These are phyloP conservation scores for Hyperoodon ampullatus DNA, from an alignment of 2,113 vertebrate genomes.

Conservation along the genomic window DNA sequence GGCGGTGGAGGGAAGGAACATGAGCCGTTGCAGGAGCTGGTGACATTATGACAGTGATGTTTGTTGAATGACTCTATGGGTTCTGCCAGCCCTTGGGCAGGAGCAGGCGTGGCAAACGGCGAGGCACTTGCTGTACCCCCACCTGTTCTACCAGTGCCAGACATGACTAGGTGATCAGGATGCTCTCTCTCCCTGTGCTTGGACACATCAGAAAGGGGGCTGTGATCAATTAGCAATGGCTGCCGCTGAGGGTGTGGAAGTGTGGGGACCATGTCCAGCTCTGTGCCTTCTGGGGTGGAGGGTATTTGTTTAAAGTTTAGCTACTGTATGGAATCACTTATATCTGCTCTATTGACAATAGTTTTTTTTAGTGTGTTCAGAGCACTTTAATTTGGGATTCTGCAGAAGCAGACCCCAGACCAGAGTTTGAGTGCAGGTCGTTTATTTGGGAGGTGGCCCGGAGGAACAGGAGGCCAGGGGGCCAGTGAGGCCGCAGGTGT, in stretches of 20 bases:
- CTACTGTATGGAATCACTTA: too few species aligned
- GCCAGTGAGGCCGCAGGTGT: neutral
- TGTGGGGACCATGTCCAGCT: rapidly evolving
- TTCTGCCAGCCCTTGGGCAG: neutral
- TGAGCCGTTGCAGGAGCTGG: neutral
- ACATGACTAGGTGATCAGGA: neutral
- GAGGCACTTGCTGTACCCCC: rapidly evolving
- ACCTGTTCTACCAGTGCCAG: neutral
- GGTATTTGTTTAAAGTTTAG: rapidly evolving
- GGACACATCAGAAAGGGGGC: neutral
- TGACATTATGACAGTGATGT: neutral
- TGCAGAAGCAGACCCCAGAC: neutral
- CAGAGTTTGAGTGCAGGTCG: too few species aligned
- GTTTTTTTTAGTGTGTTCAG: neutral
- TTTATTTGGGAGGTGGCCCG: neutral
- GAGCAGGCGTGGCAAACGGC: neutral
- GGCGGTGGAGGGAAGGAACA: neutral
- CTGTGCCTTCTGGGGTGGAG: neutral
- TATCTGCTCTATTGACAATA: neutral
- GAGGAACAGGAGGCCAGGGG: neutral
- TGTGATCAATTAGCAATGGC: rapidly evolving
- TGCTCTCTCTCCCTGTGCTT: rapidly evolving
- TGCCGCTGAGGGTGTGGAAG: neutral
- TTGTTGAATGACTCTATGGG: neutral
- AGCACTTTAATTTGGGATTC: neutral